A percentile compares a stretch with the other conserved stretches of the same genome.
Evolutionary conservation across 2,113 vertebrate species (phyloP).

Genomic region (Leuciscus idus): DNA sequence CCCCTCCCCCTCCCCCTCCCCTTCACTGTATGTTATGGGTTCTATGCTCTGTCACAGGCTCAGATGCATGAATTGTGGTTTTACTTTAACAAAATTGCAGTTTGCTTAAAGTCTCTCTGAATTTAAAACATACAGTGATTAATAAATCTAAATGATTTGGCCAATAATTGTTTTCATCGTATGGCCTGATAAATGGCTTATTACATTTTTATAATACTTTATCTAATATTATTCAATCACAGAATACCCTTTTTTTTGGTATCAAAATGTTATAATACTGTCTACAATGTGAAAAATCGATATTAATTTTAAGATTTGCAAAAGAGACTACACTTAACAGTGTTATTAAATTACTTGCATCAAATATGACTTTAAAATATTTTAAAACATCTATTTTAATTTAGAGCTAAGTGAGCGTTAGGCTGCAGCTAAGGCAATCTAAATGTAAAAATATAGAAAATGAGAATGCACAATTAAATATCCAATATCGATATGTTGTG

Average conservation of each 20-base stretch:
- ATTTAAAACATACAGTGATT: background rate
- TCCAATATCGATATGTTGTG: background rate
- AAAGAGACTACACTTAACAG: no score
- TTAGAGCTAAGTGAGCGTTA: no score
- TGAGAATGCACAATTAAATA: no score
- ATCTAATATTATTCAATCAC: background rate
- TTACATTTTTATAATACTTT: background rate
- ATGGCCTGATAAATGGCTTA: background rate
- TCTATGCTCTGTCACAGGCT: conserved; percentile 8
- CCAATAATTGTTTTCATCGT: background rate
- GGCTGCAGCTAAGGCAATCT: no score
- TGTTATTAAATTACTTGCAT: no score
- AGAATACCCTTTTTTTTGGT: background rate
- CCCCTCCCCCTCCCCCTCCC: background rate
- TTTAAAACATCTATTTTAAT: no score
- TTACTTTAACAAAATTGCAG: background rate
- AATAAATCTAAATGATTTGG: background rate
- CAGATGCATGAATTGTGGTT: background rate
- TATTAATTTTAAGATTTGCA: background rate
- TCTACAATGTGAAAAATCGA: background rate
- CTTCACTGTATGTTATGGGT: conserved; percentile 13
- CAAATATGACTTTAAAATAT: no score
- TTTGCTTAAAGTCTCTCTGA: background rate
- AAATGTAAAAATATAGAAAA: no score
- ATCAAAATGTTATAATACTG: background rate